These are phyloP conservation scores for Coleophora deauratella DNA, from an alignment of 2,888 invertebrate genomes.

Conservation along the genomic window DNA sequence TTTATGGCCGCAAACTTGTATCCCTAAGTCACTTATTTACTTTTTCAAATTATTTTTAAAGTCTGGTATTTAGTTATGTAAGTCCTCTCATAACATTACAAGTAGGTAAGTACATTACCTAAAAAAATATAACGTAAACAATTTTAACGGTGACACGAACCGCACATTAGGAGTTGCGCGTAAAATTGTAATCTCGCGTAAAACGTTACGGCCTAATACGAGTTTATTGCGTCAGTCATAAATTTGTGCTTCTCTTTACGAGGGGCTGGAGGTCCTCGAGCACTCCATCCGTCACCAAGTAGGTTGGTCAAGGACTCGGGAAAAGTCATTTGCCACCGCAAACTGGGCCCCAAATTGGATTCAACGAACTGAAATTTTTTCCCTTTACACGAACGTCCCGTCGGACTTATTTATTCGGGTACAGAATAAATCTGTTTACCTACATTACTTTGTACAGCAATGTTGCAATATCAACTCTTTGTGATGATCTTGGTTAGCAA, in stretches of 20 bases:
- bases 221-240: conserved; percentile 41
- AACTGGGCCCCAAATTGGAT: too few species aligned
- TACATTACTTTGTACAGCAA: too few species aligned
- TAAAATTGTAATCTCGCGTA: conserved; percentile 41
- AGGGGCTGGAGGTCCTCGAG: conserved; percentile 36
- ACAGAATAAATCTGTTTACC: too few species aligned
- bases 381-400: not conserved
- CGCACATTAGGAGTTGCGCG: conserved; percentile 25
- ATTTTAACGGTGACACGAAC: conserved; percentile 24
- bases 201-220: conserved; percentile 49
- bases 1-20: too few species aligned
- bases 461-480: too few species aligned
- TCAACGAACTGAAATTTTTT: not conserved
- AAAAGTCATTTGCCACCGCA: too few species aligned
- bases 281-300: conserved; percentile 26
- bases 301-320: conserved; percentile 24
- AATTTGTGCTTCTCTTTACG: conserved; percentile 50
- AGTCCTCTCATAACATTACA: too few species aligned
- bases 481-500: too few species aligned
- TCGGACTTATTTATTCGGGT: not conserved
- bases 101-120: not conserved
- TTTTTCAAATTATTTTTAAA: too few species aligned
- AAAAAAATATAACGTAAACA: conserved; percentile 20
- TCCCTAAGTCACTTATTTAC: too few species aligned
- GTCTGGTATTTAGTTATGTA: too few species aligned